Base-by-base conservation (phyloP, 2,797 vertebrate species). In the Characodon lateralis region DNA sequence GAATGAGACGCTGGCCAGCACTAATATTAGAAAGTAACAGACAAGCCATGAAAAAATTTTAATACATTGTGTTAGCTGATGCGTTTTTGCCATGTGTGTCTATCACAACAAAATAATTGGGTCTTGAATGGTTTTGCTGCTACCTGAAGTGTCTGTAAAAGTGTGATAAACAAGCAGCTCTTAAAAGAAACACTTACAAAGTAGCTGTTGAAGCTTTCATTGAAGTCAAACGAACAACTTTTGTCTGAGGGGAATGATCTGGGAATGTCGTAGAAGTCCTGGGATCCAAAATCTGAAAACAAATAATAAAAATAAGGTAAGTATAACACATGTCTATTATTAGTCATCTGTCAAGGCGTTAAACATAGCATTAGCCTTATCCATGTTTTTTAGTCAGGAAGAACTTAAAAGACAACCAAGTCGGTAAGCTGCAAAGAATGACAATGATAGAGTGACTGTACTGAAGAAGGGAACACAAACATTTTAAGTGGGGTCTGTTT, bases 251-350 rank as follows among this genome's bases (percentile, higher is more conserved):
- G 96, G 95, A 98, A 98, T 79, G 98, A 96, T 90, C 98, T 95
- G 85, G 98, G 98, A 92, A 98, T 96, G 95, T 98, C 98, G 77
- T 99, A 99, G 95, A 96, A 98, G 93, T 99, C 98, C 96, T 99
- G 98, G 94, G 97, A 98, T 95, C 95, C 96, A 88, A 96, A 96
- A 95, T 99, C 98, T 99, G 95, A 35, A 35, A 35, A 4, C 78
- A 95, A 94, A 87, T 93, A 93, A 85, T 89, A 78, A 71, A 88
- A 68, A 83, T 16, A 35, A 35, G 18, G 26, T 13, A 13, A 55
- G 51, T 70, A 5, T 6, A 74, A 71, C 20, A 51, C 2, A 55
- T 7, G 3, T 53, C 10, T 9, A 48, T 0, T 9, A 9, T 24
- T 78, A n/a, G 16, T 65, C 7, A n/a, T 6, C 41, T 46, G 5